Base-by-base conservation (phyloP, 2,797 vertebrate species). In the Scomberomorus guttatus region DNA sequence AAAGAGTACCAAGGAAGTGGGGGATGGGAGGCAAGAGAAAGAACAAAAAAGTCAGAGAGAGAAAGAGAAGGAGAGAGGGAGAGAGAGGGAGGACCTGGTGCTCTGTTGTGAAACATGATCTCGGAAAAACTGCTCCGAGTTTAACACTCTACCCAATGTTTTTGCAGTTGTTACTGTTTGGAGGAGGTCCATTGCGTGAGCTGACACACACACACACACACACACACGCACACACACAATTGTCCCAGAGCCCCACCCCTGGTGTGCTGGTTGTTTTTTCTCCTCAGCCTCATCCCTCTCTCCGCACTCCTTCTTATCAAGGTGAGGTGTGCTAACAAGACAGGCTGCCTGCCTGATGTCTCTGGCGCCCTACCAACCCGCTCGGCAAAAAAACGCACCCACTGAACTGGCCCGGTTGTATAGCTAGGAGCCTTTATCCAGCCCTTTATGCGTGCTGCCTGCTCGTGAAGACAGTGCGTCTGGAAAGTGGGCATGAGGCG, bases 141-240 rank as follows among this genome's bases (percentile, higher is more conserved):
- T 89, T 90, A 91, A 93, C 92, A 91, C 92, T 92, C 89, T 78
- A 62, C 83, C 79, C 89, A 80, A 89, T 92, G 92, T 95, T 93
- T 94, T 94, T 93, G 87, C 89, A 94, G 90, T 93, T 94, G 93
- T 94, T 93, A 89, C 90, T 91, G 86, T 93, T 93, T 84, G 85
- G 87, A 92, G 83, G 84, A 92, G 89, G 87, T 79, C 87, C 90
- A 80, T 94, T 89, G 91, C 87, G 85, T 94, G 93, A 93, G 86
- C 77, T 32, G 80, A 75, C 51, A 65, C 74, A 80, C 76, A 64
- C 66, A 37, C 74, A 56, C 60, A 77, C 83, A 58, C 52, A 25
- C 55, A 52, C 59, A 57, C 66, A 72, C 56, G n/a, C n/a, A n/a
- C n/a, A 32, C 46, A 48, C 56, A 64, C 62, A 76, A 72, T 79